phyloP scores from a whole-genome alignment of 1,140 invertebrate species.

The Trachymyrmex septentrionalis region DNA sequence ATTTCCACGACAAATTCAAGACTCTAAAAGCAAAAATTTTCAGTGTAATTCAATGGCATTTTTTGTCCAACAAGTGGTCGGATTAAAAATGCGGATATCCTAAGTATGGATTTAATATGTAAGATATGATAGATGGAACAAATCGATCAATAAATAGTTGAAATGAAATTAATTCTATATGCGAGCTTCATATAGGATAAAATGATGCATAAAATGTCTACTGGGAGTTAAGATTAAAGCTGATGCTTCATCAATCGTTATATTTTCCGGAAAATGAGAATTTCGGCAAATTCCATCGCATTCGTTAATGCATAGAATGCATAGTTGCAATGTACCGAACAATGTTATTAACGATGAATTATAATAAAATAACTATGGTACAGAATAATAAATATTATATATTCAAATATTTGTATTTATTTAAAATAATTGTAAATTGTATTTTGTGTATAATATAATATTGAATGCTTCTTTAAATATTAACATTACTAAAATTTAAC shows the following conservation, averaged over 20 bases:
- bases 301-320: not conserved
- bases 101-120: slow-evolving; percentile 22
- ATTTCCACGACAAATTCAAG: not conserved
- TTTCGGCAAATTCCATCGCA: not conserved
- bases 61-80: slow-evolving; percentile 65
- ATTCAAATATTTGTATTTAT: slow-evolving; percentile 1
- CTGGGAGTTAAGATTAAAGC: slow-evolving; percentile 51
- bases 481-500: slow-evolving; percentile 8
- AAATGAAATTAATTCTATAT: slow-evolving; percentile 57
- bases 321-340: not conserved
- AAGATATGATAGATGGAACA: slow-evolving; percentile 35
- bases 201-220: slow-evolving; percentile 37
- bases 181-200: not conserved
- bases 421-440: not conserved
- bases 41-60: not conserved
- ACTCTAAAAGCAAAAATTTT: slow-evolving; percentile 24
- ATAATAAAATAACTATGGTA: slow-evolving; percentile 7
- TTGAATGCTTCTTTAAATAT: not conserved
- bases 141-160: slow-evolving; percentile 34
- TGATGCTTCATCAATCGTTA: slow-evolving; percentile 24
- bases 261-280: not conserved
- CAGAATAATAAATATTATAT: not conserved
- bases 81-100: slow-evolving; percentile 39
- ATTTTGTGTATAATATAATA: not conserved
- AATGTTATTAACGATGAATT: not conserved